Evolutionary conservation across 2,888 invertebrate genomes (phyloP).

Genomic region (Polydrusus pterygomalis): DNA sequence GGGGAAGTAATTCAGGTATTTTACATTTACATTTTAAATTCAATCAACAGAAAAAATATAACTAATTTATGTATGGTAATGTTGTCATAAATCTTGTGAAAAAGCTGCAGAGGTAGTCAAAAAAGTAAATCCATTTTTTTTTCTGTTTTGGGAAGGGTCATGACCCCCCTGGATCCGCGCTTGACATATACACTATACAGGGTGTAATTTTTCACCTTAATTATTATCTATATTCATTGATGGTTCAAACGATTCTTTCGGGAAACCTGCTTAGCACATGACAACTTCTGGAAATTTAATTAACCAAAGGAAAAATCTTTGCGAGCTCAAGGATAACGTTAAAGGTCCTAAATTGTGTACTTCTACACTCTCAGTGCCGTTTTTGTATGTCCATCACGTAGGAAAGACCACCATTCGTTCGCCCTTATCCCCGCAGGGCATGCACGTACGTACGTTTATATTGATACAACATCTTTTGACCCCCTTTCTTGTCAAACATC

Average conservation of each 20-base stretch:
- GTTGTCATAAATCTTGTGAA: too few species aligned
- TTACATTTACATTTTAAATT: too few species aligned
- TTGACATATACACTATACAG: too few species aligned
- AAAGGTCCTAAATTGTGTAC: constrained; percentile 50
- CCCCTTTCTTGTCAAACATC: constrained; percentile 56
- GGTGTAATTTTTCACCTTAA: too few species aligned
- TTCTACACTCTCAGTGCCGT: constrained; percentile 41
- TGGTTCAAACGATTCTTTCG: background rate
- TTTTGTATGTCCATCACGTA: constrained; percentile 53
- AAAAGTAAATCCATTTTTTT: too few species aligned
- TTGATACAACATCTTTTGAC: constrained; percentile 66
- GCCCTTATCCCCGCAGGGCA: constrained; percentile 50
- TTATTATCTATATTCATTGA: background rate
- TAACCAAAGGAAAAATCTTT: constrained; percentile 50
- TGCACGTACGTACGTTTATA: constrained; percentile 65
- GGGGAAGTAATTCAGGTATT: too few species aligned
- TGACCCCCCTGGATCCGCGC: too few species aligned
- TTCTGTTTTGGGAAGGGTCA: too few species aligned
- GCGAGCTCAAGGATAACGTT: constrained; percentile 46
- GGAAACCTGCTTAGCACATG: background rate
- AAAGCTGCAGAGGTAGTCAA: too few species aligned
- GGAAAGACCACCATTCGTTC: constrained; percentile 48
- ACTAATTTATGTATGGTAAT: too few species aligned
- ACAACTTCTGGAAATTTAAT: constrained; percentile 38
- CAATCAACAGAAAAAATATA: too few species aligned